Conservation (phyloP, 92 coral and sea anemone genomes). For the Phenganax stokvisi region DNA sequence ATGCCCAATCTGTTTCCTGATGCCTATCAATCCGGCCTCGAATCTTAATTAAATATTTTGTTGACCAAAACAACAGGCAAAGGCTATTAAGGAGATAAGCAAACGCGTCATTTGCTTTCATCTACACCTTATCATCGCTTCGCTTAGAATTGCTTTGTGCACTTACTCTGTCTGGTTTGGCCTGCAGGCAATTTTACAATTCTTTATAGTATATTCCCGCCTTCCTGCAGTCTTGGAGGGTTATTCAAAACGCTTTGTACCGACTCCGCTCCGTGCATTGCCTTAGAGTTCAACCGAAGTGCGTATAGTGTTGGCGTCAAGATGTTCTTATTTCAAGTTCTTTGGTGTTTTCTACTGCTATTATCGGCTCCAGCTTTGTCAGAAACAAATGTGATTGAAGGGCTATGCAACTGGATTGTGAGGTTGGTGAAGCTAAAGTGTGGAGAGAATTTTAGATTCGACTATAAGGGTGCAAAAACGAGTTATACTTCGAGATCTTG, state of each 20-base stretch:
- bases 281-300: background rate
- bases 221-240: background rate
- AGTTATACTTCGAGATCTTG: no score
- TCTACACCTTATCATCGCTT: background rate
- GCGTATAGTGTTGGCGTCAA: background rate
- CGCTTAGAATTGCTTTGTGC: background rate
- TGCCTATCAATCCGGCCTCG: background rate
- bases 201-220: conserved; percentile 7
- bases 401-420: conserved; percentile 20
- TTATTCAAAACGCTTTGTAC: background rate
- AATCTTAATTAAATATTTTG: conserved; percentile 15
- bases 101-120: background rate
- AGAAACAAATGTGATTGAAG: conserved; percentile 26
- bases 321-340: background rate
- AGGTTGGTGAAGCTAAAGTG: background rate
- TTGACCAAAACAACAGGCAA: background rate
- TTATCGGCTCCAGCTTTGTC: background rate
- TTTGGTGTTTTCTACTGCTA: background rate
- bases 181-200: conserved; percentile 15
- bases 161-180: conserved; percentile 2
- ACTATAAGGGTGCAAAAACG: no score
- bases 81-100: conserved; percentile 2
- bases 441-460: background rate
- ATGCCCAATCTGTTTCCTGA: background rate
- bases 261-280: conserved; percentile 6